Evolutionary conservation across 2,888 invertebrate species (phyloP), one percentile per base, ranked within the genome.

Genomic region (Camponotus fellah): DNA sequence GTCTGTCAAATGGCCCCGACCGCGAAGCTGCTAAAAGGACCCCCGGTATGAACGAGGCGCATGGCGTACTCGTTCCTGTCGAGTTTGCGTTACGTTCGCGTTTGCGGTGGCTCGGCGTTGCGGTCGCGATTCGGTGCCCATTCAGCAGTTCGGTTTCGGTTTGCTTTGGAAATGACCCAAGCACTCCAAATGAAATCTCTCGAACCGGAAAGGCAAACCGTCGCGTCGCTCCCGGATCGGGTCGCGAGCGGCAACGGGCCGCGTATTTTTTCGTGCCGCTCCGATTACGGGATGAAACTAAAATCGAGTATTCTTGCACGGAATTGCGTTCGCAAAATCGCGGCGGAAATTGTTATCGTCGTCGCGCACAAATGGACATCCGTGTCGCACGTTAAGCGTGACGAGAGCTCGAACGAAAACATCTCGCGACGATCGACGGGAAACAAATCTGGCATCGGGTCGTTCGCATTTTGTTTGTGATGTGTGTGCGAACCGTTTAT

Each of bases 131-230:
- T 92, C 93, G 93, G 92, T 92, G 93, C 92, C 92, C 92, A 92
- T 93, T 93, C 92, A 92, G 92, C 92, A 92, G 92, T 86, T 90
- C 92, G 91, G 92, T 92, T 93, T 93, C 92, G 93, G 93, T 93
- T 93, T 93, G 93, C 93, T 93, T 93, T 93, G 93, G 93, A 93
- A 93, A 93, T 93, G 93, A 93, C 93, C 93, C 93, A 93, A 93
- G 92, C 93, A 92, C 92, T 92, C 89, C 85, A 86, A 86, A 91
- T 87, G 90, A 88, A 89, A 88, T 84, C 89, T 91, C 86, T 89
- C 91, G 92, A 90, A 93, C 92, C 92, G 91, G 91, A 92, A 92
- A 92, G 89, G 92, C 92, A 93, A 93, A 93, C 89, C 89, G 86
- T 84, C 87, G 85, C 89, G 87, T 82, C 85, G 85, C 85, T 84